Conservation (phyloP, 1,140 invertebrate genomes). For the Drosophila murphyi region DNA sequence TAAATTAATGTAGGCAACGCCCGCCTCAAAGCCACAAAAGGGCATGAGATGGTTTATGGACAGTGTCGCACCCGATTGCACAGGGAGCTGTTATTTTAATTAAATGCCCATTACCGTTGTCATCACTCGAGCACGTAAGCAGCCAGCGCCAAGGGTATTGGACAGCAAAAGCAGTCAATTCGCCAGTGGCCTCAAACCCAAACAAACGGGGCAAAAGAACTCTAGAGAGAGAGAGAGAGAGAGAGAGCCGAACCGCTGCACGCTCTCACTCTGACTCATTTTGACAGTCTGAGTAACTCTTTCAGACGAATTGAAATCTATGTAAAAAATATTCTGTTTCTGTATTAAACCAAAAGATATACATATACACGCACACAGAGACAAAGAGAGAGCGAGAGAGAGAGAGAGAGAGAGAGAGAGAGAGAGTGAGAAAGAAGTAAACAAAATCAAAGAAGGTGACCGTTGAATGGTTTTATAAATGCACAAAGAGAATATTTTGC, state of each 20-base stretch:
- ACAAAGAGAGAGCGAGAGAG: background rate
- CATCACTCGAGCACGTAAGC: slow-evolving; percentile 13
- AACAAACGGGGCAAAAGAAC: slow-evolving; percentile 26
- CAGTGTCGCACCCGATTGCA: slow-evolving; percentile 4
- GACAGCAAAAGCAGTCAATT: slow-evolving; percentile 12
- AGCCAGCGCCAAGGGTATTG: background rate
- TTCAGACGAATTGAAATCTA: slow-evolving; percentile 22
- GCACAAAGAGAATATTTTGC: slow-evolving; percentile 9
- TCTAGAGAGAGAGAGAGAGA: slow-evolving; percentile 9
- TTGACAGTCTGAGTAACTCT: slow-evolving; percentile 7
- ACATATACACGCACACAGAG: slow-evolving; percentile 2
- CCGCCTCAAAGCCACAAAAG: slow-evolving; percentile 12
- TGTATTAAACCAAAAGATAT: slow-evolving; percentile 23
- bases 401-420: too few relatives aligned
- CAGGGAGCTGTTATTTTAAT: slow-evolving; percentile 62
- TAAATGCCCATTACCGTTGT: slow-evolving; percentile 66
- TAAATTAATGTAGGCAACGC: slow-evolving; percentile 54
- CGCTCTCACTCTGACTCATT: slow-evolving; percentile 10
- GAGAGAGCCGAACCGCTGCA: background rate
- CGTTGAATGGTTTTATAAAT: slow-evolving; percentile 14
- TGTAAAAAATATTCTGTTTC: slow-evolving; percentile 21
- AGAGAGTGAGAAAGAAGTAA: slow-evolving; percentile 11
- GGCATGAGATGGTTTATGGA: slow-evolving; percentile 15
- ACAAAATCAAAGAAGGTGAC: slow-evolving; percentile 35
- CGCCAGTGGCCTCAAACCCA: slow-evolving; percentile 41